A percentile compares a stretch with the other conserved stretches of the same genome.
phyloP scores from a whole-genome alignment of 2,113 vertebrate genomes.

The Gallinago paraguaiae region DNA sequence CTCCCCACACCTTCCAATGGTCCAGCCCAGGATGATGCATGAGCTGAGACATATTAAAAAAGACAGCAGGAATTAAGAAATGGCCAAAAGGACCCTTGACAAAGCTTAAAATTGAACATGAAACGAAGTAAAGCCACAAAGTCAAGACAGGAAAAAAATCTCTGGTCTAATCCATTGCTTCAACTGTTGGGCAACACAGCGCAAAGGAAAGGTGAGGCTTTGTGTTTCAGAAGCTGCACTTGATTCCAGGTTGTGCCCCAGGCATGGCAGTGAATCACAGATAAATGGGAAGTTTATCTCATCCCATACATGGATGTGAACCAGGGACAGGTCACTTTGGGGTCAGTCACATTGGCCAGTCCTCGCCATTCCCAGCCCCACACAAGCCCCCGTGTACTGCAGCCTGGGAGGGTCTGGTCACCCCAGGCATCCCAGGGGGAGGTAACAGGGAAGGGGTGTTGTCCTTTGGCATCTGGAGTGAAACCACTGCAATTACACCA shows the following conservation, averaged over 20 bases:
- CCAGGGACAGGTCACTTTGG: neutral
- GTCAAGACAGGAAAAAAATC: neutral
- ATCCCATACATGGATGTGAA: accelerated
- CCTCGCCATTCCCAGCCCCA: accelerated
- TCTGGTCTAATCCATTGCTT: accelerated
- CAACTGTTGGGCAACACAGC: too few relatives aligned
- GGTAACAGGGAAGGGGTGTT: neutral
- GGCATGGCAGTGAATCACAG: neutral
- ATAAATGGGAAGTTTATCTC: neutral
- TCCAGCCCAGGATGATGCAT: accelerated
- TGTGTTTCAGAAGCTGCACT: neutral
- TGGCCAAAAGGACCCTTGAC: neutral
- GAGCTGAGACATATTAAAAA: neutral
- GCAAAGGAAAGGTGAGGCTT: neutral
- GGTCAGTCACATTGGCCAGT: neutral
- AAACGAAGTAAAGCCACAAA: neutral
- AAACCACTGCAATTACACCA: neutral
- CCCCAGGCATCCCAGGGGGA: neutral
- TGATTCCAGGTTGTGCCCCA: neutral
- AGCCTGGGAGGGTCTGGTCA: accelerated
- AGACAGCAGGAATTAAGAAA: neutral
- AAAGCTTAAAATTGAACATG: neutral
- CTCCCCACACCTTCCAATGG: neutral
- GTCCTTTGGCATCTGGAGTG: neutral
- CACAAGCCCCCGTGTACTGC: accelerated